Percentiles rank a stretch among this genome's conserved stretches.
These are phyloP conservation scores for Helicoverpa assulta DNA, from an alignment of 2,888 invertebrate species.

Conservation along the genomic window DNA sequence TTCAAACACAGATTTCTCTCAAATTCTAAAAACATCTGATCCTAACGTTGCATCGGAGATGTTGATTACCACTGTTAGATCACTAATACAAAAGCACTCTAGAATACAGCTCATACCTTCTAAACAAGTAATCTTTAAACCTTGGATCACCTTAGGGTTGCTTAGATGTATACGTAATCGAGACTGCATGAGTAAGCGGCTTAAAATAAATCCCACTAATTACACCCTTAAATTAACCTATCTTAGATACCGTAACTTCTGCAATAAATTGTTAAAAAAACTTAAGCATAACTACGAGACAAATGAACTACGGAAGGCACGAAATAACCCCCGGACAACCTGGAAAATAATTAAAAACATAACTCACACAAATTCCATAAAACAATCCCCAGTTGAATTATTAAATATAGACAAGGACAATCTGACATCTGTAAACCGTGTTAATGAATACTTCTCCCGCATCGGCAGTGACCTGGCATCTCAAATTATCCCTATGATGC, in stretches of 20 bases:
- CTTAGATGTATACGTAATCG: slow-evolving; percentile 8
- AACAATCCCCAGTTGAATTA: background rate
- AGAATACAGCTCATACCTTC: background rate
- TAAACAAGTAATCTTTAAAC: background rate
- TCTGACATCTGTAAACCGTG: slow-evolving; percentile 1
- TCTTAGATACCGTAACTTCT: slow-evolving; percentile 13
- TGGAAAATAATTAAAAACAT: slow-evolving; percentile 14
- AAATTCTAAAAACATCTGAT: slow-evolving; percentile 5
- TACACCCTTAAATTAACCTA: slow-evolving; percentile 6
- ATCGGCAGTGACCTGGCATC: slow-evolving; percentile 1
- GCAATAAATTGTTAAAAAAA: slow-evolving; percentile 11
- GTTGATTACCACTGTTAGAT: slow-evolving; percentile 4
- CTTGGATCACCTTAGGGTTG: slow-evolving; percentile 4
- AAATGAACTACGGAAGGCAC: background rate
- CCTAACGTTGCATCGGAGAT: slow-evolving; percentile 6
- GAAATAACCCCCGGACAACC: slow-evolving; percentile 1
- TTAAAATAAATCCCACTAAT: slow-evolving; percentile 4
- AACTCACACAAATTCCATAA: background rate
- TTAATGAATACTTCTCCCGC: slow-evolving; percentile 1
- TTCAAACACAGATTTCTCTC: slow-evolving; percentile 10
- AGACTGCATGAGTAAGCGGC: background rate
- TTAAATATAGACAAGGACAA: slow-evolving; percentile 2
- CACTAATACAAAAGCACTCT: slow-evolving; percentile 9
- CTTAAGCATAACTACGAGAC: background rate
- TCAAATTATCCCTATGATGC: background rate